These are phyloP conservation scores for Meloidogyne exigua DNA, from an alignment of 1,140 invertebrate species.

Conservation along the genomic window DNA sequence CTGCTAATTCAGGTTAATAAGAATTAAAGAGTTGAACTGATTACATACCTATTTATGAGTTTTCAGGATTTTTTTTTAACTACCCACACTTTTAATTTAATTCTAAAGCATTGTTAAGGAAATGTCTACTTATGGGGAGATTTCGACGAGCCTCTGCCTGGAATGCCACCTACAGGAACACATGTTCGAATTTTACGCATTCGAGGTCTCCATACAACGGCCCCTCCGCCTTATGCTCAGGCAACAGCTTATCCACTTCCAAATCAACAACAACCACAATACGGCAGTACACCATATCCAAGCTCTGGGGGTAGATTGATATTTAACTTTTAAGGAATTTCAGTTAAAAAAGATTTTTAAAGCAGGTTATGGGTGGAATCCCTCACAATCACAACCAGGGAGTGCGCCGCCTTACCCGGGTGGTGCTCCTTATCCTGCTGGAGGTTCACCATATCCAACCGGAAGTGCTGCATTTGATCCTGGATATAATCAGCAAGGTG, in stretches of 20 bases:
- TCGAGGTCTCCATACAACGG: conserved; percentile 35
- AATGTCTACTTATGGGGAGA: conserved; percentile 63
- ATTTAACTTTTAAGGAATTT: background rate
- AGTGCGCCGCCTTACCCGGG: conserved; percentile 25
- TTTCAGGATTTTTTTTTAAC: no score
- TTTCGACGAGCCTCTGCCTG: conserved; percentile 61
- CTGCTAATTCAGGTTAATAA: conserved; percentile 55
- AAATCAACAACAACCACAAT: background rate
- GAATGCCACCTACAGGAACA: conserved; percentile 59
- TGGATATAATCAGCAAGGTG: background rate
- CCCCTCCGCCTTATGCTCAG: conserved; percentile 43
- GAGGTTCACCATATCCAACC: conserved; percentile 13
- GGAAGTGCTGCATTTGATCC: conserved; percentile 15
- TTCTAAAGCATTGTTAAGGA: conserved; percentile 34
- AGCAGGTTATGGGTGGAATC: background rate
- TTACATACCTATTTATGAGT: background rate
- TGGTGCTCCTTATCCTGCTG: conserved; percentile 15
- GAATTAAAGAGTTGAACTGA: background rate
- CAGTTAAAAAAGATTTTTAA: background rate
- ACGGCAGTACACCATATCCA: conserved; percentile 15
- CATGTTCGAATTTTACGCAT: conserved; percentile 60
- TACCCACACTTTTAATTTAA: background rate
- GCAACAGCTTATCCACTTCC: conserved; percentile 17
- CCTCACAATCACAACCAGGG: background rate
- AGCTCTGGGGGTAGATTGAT: background rate